These are phyloP conservation scores for Argopecten irradians DNA, from an alignment of 1,140 invertebrate species.

Conservation along the genomic window DNA sequence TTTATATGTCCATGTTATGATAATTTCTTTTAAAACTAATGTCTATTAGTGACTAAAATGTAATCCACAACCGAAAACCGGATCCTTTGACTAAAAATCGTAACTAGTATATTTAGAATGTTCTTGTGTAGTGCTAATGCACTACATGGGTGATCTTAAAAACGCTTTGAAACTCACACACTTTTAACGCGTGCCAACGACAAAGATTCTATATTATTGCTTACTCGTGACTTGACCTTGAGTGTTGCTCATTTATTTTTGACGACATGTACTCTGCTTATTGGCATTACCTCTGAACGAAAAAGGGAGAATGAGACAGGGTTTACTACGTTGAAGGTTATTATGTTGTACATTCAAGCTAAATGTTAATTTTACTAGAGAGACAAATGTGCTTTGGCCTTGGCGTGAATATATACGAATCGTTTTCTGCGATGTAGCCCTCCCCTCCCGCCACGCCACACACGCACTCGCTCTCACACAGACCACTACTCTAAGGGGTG, in stretches of 20 bases:
- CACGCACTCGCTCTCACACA: background rate
- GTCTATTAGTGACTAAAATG: too few relatives aligned
- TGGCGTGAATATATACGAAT: background rate
- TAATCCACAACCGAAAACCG: too few relatives aligned
- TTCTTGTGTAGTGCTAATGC: too few relatives aligned
- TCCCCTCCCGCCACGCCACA: background rate
- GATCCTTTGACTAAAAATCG: background rate
- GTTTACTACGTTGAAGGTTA: conserved; percentile 79
- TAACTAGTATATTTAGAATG: background rate
- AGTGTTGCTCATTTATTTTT: background rate
- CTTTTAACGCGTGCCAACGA: background rate
- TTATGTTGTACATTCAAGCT: background rate
- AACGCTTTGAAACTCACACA: background rate
- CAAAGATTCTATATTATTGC: background rate
- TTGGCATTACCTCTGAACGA: conserved; percentile 79
- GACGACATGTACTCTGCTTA: conserved; percentile 78
- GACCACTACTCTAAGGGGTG: background rate
- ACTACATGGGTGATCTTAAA: too few relatives aligned
- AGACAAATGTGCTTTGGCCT: background rate
- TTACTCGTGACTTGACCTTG: background rate
- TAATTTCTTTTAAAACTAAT: too few relatives aligned
- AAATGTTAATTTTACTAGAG: background rate
- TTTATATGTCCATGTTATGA: too few relatives aligned
- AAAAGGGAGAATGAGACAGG: conserved; percentile 75
- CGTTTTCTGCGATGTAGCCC: background rate